Base-by-base conservation (phyloP, 2,888 invertebrate species). In the Ectropis crepuscularia region DNA sequence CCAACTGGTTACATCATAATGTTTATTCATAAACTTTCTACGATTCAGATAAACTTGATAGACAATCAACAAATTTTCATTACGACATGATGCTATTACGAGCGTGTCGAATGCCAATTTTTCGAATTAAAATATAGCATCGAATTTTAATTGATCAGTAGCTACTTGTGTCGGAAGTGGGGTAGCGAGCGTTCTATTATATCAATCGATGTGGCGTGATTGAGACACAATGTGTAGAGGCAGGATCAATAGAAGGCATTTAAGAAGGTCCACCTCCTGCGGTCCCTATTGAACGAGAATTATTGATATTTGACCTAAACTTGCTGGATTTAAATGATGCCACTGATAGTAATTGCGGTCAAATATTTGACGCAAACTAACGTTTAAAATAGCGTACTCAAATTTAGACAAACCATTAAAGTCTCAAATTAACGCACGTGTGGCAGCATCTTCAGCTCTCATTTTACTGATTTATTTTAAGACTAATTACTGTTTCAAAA, bases 21-120 rank as follows among this genome's bases (percentile, higher is more conserved):
- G 73, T 72, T 72, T 66, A 69, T 73, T 74, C 70, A 70, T 65
- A 66, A 70, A 81, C 85, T 87, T 87, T 89, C 86, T 82, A 84
- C 67, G 71, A 77, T 68, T 67, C 61, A 47, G 63, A 68, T 51
- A 61, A 50, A 67, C 57, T 58, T 58, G 53, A 65, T 66, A 68
- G 63, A 71, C 65, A 61, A 76, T 72, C 70, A 69, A 64, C 66
- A 69, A 73, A 72, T 57, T 58, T 53, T 46, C 60, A 70, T 70
- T 70, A 76, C 67, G 69, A 60, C 65, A 70, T 59, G 67, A 63
- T 71, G 72, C 63, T 64, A 65, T 69, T 71, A 75, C 63, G 55
- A 71, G 62, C 70, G 61, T 72, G 57, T 57, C 68, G 43, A 77
- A 76, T 70, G 50, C 43, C 55, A 72, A 75, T 71, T 62, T 54